Conservation (phyloP, 2,888 invertebrate species). For the Pseudoips prasinana region DNA sequence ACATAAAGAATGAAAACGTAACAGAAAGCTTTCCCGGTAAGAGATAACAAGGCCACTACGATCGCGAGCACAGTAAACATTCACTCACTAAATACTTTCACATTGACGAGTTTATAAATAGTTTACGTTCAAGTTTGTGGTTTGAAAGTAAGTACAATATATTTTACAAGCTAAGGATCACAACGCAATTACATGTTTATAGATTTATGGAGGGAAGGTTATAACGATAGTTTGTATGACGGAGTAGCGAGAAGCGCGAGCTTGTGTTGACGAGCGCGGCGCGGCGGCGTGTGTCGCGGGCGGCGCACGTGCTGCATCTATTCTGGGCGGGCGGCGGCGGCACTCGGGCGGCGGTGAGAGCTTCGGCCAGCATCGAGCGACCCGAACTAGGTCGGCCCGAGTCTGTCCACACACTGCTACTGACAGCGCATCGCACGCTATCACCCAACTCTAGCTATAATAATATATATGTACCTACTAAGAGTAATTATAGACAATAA, state of each 20-base stretch:
- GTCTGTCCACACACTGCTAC: slow-evolving; percentile 40
- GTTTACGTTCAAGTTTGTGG: slow-evolving; percentile 37
- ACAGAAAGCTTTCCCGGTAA: slow-evolving; percentile 50
- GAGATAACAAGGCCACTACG: slow-evolving; percentile 69
- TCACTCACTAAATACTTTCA: slow-evolving; percentile 49
- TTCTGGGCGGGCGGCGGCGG: slow-evolving; percentile 66
- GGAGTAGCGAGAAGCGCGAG: slow-evolving; percentile 26
- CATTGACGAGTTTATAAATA: slow-evolving; percentile 51
- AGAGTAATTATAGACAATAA: slow-evolving; percentile 23
- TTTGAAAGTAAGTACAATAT: slow-evolving; percentile 19
- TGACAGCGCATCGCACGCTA: slow-evolving; percentile 27
- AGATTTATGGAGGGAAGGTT: slow-evolving; percentile 20
- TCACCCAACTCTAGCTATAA: slow-evolving; percentile 15
- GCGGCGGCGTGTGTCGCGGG: slow-evolving; percentile 61
- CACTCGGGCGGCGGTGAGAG: slow-evolving; percentile 27
- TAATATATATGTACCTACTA: slow-evolving; percentile 2
- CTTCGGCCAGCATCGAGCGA: slow-evolving; percentile 65
- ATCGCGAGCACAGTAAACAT: slow-evolving; percentile 53
- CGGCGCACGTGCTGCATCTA: slow-evolving; percentile 80
- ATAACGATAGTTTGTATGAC: slow-evolving; percentile 14
- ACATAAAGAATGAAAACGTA: slow-evolving; percentile 28
- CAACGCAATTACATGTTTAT: slow-evolving; percentile 39
- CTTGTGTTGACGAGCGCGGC: slow-evolving; percentile 37
- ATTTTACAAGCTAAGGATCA: slow-evolving; percentile 32
- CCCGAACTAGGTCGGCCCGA: slow-evolving; percentile 68